A percentile compares a stretch with the other conserved stretches of the same genome.
Conservation (phyloP, 2,797 vertebrate species). For the Esox lucius region DNA sequence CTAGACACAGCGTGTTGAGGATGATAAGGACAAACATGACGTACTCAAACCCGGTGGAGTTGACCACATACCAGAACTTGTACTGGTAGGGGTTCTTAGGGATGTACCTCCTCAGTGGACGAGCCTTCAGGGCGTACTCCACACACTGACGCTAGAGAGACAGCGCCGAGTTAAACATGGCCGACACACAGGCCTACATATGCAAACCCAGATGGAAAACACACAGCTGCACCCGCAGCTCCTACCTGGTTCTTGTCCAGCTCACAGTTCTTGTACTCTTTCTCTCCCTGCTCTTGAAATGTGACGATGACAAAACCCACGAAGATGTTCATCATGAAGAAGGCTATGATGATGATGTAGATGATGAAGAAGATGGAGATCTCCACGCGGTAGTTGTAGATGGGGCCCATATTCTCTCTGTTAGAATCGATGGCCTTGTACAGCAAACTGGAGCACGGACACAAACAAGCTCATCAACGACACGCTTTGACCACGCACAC, state of each 20-base stretch:
- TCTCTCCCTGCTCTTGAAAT: constrained; percentile 98
- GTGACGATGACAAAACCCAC: constrained; percentile 99
- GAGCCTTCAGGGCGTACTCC: constrained; percentile 96
- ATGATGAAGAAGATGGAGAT: constrained; percentile 99
- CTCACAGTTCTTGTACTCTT: constrained; percentile 99
- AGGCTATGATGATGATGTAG: constrained; percentile 99
- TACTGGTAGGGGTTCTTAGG: constrained; percentile 99
- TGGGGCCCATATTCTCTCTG: constrained; percentile 90
- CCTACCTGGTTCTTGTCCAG: constrained; percentile 99
- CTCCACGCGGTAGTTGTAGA: constrained; percentile 96
- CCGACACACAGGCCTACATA: background rate
- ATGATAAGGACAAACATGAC: constrained; percentile 99
- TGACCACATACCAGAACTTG: constrained; percentile 99
- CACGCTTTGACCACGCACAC: background rate
- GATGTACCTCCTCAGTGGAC: constrained; percentile 93
- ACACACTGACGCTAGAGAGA: constrained; percentile 91
- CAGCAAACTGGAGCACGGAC: constrained; percentile 74
- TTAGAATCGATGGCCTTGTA: constrained; percentile 98
- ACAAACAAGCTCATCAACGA: background rate
- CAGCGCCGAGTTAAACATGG: background rate
- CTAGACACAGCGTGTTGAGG: constrained; percentile 98
- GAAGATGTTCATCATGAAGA: constrained; percentile 99
- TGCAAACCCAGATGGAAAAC: background rate
- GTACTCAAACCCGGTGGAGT: constrained; percentile 97
- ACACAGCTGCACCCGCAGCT: constrained; percentile 1